Conservation (phyloP, 2,113 vertebrate genomes). For the mouse (Mus musculus) region GRCm39 chr14:29759501-29760000, state of each 20-base stretch:
- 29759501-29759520: not conserved
- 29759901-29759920: not conserved
- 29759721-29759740: not conserved
- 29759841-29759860: constrained; percentile 18
- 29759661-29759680: not conserved
- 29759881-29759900: constrained; percentile 27
- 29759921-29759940: not conserved
- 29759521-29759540: not conserved
- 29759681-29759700: not conserved
- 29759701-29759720: not conserved
- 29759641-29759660: not conserved
- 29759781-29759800: not conserved
- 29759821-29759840: not conserved
- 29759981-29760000: not conserved
- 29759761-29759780: not conserved
- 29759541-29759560: not conserved
- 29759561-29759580: not conserved
- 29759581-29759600: not conserved
- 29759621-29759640: not conserved
- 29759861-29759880: not conserved
- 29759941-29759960: not conserved
- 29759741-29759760: not conserved
- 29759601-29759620: not conserved
- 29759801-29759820: not conserved
- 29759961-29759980: constrained; percentile 4